Conservation (phyloP, 92 coral and sea anemone genomes). For the Paramuricea clavata region DNA sequence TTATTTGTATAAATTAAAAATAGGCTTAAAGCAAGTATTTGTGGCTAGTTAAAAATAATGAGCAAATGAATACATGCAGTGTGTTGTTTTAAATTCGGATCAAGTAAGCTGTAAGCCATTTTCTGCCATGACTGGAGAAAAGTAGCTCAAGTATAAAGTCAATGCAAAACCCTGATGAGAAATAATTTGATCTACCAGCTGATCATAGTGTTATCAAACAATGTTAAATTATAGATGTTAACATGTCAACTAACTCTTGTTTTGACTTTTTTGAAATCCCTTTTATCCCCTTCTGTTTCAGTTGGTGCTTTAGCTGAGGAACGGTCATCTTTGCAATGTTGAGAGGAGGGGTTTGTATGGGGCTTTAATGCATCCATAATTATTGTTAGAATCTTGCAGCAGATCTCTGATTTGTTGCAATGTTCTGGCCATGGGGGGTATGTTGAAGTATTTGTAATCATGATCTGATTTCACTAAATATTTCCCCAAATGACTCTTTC, state of each 20-base stretch:
- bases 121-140: background rate
- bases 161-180: background rate
- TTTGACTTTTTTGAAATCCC: slow-evolving; percentile 1
- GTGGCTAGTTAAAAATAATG: background rate
- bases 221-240: background rate
- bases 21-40: background rate
- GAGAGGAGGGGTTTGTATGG: background rate
- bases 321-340: slow-evolving; percentile 44
- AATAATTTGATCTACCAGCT: too few relatives aligned
- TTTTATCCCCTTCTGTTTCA: slow-evolving; percentile 21
- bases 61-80: background rate
- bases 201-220: background rate
- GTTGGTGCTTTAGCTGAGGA: slow-evolving; percentile 29
- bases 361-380: slow-evolving; percentile 53
- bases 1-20: background rate
- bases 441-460: slow-evolving; percentile 40
- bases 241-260: background rate
- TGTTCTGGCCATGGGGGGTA: slow-evolving; percentile 51
- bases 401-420: slow-evolving; percentile 49
- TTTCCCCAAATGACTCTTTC: slow-evolving; percentile 49
- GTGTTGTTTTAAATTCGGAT: background rate
- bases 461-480: slow-evolving; percentile 44
- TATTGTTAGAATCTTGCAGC: slow-evolving; percentile 21
- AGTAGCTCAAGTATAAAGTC: background rate
- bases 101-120: background rate